Conservation (phyloP, 53 echinoderm and acorn worm species). For the Paracentrotus lividus region DNA sequence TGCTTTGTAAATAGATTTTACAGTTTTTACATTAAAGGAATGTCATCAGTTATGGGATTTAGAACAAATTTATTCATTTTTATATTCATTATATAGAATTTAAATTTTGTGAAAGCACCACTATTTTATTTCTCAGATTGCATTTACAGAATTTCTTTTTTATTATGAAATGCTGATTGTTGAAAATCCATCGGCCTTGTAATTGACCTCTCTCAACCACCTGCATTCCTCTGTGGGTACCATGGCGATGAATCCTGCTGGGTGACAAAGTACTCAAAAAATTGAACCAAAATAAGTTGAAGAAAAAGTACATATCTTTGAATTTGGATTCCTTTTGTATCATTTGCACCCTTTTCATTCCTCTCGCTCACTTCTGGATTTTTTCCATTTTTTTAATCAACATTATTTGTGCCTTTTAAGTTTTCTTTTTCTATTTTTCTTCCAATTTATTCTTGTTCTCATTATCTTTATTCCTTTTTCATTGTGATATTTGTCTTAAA, state of each 20-base stretch:
- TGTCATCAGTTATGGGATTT: too few species aligned
- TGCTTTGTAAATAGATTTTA: too few species aligned
- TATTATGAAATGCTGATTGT: slow-evolving; percentile 14
- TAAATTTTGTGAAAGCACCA: not conserved
- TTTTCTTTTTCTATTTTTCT: not conserved
- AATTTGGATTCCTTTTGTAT: slow-evolving; percentile 37
- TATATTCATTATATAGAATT: not conserved
- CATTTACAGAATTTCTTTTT: not conserved
- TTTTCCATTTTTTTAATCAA: not conserved
- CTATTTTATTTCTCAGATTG: not conserved
- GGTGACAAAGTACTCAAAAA: slow-evolving; percentile 50
- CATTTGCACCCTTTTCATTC: not conserved
- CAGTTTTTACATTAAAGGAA: too few species aligned
- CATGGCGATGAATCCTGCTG: slow-evolving; percentile 56
- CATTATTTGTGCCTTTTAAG: not conserved
- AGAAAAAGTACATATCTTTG: not conserved
- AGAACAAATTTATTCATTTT: too few species aligned
- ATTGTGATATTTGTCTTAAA: too few species aligned
- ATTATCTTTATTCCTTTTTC: not conserved
- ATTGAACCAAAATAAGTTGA: slow-evolving; percentile 28
- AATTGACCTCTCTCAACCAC: slow-evolving; percentile 35
- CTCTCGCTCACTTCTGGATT: not conserved
- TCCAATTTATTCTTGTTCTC: not conserved
- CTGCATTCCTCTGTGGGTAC: slow-evolving; percentile 35
- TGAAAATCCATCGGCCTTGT: slow-evolving; percentile 31